Base-by-base conservation (phyloP, 2,113 vertebrate genomes). In the Coptodon rendalli region DNA sequence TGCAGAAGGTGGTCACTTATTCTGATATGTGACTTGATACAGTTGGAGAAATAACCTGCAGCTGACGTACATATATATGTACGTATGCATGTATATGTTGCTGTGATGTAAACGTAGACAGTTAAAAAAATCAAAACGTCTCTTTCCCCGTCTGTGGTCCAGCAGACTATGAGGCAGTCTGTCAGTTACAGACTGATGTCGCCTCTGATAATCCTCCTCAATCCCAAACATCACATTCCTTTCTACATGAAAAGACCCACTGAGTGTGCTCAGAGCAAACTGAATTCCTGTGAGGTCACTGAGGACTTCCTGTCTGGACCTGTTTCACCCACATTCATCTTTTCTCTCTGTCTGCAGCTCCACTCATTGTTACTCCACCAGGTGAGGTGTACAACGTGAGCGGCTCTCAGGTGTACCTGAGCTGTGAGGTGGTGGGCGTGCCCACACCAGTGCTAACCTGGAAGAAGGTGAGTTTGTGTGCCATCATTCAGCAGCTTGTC, bases 401-500 rank as follows among this genome's bases (percentile, higher is more conserved):
- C 4, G 98, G 98, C 24, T 96, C 98, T 82, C 97, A 98, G 92
- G 97, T 99, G 78, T 99, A 96, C 94, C 94, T 99, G 94, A 98
- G 97, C 94, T 99, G 98, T 36, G 98, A 99, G 94, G 98, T 97
- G 78, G 97, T 96, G 1, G 98, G 98, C 3, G 96, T 98, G 71
- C 98, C 98, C 19, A 99, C 98, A 6, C 98, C 98, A 6, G 96
- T 98, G 78, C 97, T 99, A 86, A 97, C 94, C 95, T 99, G 98
- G 98, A 98, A 97, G 92, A 99, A 98, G 97, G 98, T 98, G 63
- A 76, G 86, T 80, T 12, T 14, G 4, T 7, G 10, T 61, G 36
- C 11, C 11, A 24, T 66, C 17, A n/a, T 17, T 4, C 19, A 12
- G 34, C 53, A 56, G 9, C 10, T 24, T 6, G 5, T 53, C 9